These are phyloP conservation scores for Ametastegia equiseti DNA, from an alignment of 2,888 invertebrate genomes.

Conservation along the genomic window DNA sequence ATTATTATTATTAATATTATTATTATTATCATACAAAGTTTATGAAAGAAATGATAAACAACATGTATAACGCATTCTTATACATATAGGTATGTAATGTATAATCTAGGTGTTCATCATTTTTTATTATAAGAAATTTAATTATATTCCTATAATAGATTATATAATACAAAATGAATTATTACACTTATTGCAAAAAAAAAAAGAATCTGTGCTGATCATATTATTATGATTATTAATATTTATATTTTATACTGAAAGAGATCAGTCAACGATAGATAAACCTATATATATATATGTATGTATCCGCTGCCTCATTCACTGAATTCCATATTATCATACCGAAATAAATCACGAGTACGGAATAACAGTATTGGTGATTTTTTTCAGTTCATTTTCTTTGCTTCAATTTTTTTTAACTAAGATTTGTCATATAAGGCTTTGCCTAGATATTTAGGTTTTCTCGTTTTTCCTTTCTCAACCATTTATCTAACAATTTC, in stretches of 20 bases:
- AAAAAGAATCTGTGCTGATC: conserved; percentile 40
- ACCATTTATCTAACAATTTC: conserved; percentile 6
- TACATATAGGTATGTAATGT: too few species aligned
- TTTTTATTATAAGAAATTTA: conserved; percentile 16
- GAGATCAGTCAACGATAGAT: conserved; percentile 21
- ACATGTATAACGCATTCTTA: background rate
- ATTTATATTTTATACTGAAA: background rate
- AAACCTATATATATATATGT: conserved; percentile 24
- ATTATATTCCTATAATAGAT: conserved; percentile 27
- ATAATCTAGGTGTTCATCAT: background rate
- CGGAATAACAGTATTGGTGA: background rate
- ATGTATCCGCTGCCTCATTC: background rate
- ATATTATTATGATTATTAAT: too few species aligned
- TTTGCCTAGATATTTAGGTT: background rate
- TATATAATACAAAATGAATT: conserved; percentile 28
- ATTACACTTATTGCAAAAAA: conserved; percentile 20
- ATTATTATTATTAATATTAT: conserved; percentile 17
- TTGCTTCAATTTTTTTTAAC: background rate
- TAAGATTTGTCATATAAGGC: too few species aligned
- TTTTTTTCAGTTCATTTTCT: background rate
- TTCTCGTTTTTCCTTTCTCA: background rate
- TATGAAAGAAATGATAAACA: conserved; percentile 12
- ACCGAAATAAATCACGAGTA: conserved; percentile 8
- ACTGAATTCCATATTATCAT: background rate
- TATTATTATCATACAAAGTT: background rate